Evolutionary conservation across 1,140 invertebrate species (phyloP), one percentile per base, ranked within the genome.

Genomic region (Drosophila kanapiae): DNA sequence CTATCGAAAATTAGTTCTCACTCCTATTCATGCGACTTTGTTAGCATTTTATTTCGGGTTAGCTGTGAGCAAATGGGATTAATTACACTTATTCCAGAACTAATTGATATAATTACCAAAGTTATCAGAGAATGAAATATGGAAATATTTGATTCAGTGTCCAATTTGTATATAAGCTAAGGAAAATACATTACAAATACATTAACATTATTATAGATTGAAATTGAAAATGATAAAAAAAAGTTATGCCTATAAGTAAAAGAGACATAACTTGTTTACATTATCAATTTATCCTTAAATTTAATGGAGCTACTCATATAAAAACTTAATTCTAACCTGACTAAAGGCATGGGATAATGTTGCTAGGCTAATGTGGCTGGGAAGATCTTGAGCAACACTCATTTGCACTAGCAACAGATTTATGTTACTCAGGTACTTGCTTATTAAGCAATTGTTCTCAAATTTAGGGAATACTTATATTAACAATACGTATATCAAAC

Each of bases 1-100:
- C 63, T 43, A 61, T 27, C 59, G 18, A 60, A 71, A 60, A 61
- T 60, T 68, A 68, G 64, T 70, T 83, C 63, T 40, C 48, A 74
- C 56, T 85, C 63, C 43, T 69, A 49, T 74, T 80, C 9, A 5
- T 18, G 33, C 5, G 10, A 11, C 11, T 38, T 67, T 51, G 61
- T 42, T 38, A 3, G 16, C 27, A 27, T 3, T 47, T 14, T 10
- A 29, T 67, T 45, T 47, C 31, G 14, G 27, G 18, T 11, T 18
- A 23, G 31, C 9, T 53, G 9, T 53, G 33, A 16, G 14, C 10
- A 18, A n/a, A 43, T 14, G n/a, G 11, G n/a, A 27, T 53, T 60
- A 59, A 37, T 57, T 29, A 47, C n/a, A 10, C n/a, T 33, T 27
- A 10, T 70, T 47, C 9, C 3, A 6, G 2, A 40, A 57, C 10